These are phyloP conservation scores for Pharmacophagus antenor DNA, from an alignment of 2,888 invertebrate species.

Conservation along the genomic window DNA sequence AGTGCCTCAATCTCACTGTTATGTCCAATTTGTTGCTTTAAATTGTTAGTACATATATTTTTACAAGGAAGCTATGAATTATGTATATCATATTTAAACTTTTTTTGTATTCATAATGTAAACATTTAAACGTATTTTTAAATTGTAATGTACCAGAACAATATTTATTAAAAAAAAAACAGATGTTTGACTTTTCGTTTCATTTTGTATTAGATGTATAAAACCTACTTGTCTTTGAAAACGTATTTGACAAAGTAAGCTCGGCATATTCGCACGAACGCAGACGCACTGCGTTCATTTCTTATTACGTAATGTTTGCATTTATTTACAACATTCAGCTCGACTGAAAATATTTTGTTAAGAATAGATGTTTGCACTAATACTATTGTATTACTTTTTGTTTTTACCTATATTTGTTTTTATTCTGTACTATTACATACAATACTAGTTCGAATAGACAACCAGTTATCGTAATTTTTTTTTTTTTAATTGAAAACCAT, in stretches of 20 bases:
- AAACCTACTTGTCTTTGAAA: background rate
- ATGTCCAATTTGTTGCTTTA: background rate
- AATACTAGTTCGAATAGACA: too few species aligned
- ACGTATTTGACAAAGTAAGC: background rate
- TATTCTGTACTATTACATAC: too few species aligned
- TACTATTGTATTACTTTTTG: too few species aligned
- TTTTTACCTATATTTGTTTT: too few species aligned
- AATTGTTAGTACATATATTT: background rate
- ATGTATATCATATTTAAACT: background rate
- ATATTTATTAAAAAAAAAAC: background rate
- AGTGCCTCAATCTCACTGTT: background rate
- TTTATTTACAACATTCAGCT: background rate
- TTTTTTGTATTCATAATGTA: background rate
- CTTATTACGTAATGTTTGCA: background rate
- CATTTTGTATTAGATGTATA: background rate
- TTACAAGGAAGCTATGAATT: background rate
- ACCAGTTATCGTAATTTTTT: too few species aligned
- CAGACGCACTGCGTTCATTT: background rate
- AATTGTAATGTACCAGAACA: background rate
- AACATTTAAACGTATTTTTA: background rate
- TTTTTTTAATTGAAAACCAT: too few species aligned
- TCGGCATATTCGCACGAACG: background rate
- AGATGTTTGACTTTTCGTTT: background rate
- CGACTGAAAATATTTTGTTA: too few species aligned
- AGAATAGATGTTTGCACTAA: too few species aligned